Percentiles rank a stretch among this genome's conserved stretches.
Conservation (phyloP, 2,113 vertebrate genomes). For the Malurus elegans region DNA sequence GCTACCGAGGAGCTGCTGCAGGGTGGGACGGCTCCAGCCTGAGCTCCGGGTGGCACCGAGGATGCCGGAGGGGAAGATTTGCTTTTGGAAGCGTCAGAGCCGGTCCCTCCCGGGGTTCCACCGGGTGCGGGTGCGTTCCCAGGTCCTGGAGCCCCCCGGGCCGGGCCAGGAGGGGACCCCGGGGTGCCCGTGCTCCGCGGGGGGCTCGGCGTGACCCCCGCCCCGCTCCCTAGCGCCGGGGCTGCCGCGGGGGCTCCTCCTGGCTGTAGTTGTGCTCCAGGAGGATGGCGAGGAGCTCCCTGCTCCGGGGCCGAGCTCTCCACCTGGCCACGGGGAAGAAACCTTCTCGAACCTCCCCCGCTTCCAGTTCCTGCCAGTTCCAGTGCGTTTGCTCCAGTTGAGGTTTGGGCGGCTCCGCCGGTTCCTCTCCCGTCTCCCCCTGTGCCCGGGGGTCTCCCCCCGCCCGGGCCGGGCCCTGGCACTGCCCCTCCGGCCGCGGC, state of each 20-base stretch:
- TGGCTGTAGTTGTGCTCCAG: slow-evolving; percentile 82
- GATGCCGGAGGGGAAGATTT: neutral
- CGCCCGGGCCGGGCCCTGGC: slow-evolving; percentile 83
- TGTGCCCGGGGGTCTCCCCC: slow-evolving; percentile 19
- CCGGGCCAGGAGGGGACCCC: neutral
- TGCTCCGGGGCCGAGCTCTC: slow-evolving; percentile 21
- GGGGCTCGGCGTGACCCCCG: neutral
- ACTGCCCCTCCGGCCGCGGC: slow-evolving; percentile 71
- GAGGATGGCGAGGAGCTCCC: slow-evolving; percentile 48
- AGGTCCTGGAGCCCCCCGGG: neutral
- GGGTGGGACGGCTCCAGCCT: neutral
- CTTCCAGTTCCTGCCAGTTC: slow-evolving; percentile 79
- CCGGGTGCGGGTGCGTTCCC: neutral
- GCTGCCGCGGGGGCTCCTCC: neutral
- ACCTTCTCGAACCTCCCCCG: slow-evolving; percentile 75
- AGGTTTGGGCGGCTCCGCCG: neutral
- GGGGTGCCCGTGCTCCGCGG: neutral
- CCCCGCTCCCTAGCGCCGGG: neutral
- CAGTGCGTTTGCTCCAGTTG: slow-evolving; percentile 38
- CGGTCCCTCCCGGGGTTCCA: neutral
- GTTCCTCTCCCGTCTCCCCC: slow-evolving; percentile 34
- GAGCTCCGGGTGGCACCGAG: neutral
- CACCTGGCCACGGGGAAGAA: slow-evolving; percentile 48
- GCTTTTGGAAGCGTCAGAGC: neutral
- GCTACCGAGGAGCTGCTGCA: neutral